Conservation (phyloP, 1,140 invertebrate species). For the Cyphomyrmex costatus region DNA sequence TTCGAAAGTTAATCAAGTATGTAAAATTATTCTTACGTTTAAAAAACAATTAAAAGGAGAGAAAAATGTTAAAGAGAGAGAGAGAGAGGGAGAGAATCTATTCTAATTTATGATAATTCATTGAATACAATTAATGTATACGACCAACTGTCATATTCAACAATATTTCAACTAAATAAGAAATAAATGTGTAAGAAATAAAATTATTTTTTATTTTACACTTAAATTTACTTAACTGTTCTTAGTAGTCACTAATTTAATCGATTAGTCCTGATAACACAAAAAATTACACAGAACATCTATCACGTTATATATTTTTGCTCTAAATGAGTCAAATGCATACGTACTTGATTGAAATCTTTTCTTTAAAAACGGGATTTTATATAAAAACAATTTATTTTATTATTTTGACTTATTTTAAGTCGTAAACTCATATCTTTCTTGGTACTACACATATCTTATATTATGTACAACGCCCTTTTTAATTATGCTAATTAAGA, state of each 20-base stretch:
- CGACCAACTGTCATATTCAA: too few species aligned
- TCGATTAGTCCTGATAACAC: neutral
- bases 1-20: too few species aligned
- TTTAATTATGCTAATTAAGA: neutral
- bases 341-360: neutral
- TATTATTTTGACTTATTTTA: neutral
- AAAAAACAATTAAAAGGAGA: too few species aligned
- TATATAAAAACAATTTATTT: neutral
- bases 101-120: too few species aligned
- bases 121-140: too few species aligned
- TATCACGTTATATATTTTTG: neutral
- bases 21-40: too few species aligned
- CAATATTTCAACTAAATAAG: too few species aligned
- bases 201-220: too few species aligned
- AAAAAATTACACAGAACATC: neutral
- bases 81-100: too few species aligned
- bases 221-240: too few species aligned
- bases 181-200: too few species aligned
- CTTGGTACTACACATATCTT: neutral
- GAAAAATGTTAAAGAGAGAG: too few species aligned
- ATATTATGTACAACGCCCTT: neutral
- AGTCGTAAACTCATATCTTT: neutral
- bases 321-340: neutral
- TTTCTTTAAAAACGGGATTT: neutral
- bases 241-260: neutral